A percentile compares a stretch with the other conserved stretches of the same genome.
These are phyloP conservation scores for Pseudochirops cupreus DNA, from an alignment of 2,797 vertebrate genomes.

Conservation along the genomic window DNA sequence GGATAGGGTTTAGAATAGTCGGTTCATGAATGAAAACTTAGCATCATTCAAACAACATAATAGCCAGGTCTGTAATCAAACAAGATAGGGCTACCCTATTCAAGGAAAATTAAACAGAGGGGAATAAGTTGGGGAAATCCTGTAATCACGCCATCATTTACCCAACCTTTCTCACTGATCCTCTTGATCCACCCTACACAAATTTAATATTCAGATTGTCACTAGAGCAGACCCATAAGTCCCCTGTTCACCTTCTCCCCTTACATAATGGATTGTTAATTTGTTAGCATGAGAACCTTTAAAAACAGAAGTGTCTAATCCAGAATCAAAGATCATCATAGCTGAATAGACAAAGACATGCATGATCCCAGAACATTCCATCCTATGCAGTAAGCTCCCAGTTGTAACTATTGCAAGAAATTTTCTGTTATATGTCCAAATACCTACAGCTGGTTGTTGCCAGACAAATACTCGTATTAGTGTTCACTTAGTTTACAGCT, in stretches of 20 bases:
- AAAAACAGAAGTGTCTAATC: background rate
- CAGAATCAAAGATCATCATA: background rate
- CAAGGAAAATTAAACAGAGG: background rate
- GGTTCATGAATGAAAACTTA: background rate
- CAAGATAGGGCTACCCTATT: background rate
- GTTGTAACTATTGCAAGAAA: background rate
- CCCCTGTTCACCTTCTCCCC: background rate
- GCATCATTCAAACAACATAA: background rate
- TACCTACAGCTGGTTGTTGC: background rate
- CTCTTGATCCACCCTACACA: background rate
- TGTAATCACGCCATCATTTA: background rate
- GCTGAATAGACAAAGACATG: background rate
- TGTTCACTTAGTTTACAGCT: background rate
- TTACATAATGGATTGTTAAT: background rate
- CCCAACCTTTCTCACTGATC: background rate
- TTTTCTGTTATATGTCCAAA: background rate
- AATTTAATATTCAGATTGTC: background rate
- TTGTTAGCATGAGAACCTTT: background rate
- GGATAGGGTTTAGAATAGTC: background rate
- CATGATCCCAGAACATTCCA: background rate
- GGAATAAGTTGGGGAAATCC: background rate
- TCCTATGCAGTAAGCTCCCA: background rate
- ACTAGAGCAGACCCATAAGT: background rate
- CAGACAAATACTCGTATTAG: background rate
- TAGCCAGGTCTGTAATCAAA: background rate